phyloP scores from a whole-genome alignment of 2,888 invertebrate genomes.

The Pycnomerus fuliginosus region DNA sequence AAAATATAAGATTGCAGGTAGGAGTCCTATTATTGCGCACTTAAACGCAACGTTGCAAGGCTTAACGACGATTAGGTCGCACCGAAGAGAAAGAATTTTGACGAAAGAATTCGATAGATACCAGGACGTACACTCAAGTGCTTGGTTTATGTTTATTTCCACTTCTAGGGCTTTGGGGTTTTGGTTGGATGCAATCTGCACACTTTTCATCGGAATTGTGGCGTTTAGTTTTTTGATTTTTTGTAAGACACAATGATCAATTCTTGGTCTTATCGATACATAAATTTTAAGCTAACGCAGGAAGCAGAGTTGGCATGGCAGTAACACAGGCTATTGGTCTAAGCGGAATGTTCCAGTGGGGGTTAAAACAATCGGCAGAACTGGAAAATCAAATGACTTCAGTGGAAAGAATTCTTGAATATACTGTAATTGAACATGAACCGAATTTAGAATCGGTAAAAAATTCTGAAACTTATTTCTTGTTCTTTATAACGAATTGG shows the following conservation, averaged over 20 bases:
- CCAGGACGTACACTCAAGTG: conserved; percentile 65
- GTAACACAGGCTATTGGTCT: conserved; percentile 57
- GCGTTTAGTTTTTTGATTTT: conserved; percentile 66
- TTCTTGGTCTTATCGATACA: not conserved
- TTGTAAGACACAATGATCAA: conserved; percentile 7
- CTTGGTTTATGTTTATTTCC: conserved; percentile 71
- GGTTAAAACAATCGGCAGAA: conserved; percentile 69
- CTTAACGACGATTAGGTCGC: conserved; percentile 70
- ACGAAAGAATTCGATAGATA: conserved; percentile 59
- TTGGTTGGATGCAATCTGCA: conserved; percentile 69
- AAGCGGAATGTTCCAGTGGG: conserved; percentile 61
- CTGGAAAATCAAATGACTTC: conserved; percentile 63
- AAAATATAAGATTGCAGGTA: conserved; percentile 56
- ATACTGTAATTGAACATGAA: conserved; percentile 57
- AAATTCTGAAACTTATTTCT: not conserved
- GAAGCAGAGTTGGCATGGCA: conserved; percentile 57
- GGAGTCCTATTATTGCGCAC: conserved; percentile 74
- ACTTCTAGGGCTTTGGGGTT: conserved; percentile 68
- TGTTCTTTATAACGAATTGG: conserved; percentile 1
- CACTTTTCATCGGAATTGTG: conserved; percentile 65
- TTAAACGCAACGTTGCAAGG: conserved; percentile 72
- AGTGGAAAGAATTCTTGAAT: conserved; percentile 68
- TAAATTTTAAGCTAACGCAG: conserved; percentile 33
- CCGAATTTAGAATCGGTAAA: conserved; percentile 45
- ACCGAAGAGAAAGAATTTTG: conserved; percentile 61